Conservation (phyloP, 2,888 invertebrate genomes). For the Endomychus coccineus region DNA sequence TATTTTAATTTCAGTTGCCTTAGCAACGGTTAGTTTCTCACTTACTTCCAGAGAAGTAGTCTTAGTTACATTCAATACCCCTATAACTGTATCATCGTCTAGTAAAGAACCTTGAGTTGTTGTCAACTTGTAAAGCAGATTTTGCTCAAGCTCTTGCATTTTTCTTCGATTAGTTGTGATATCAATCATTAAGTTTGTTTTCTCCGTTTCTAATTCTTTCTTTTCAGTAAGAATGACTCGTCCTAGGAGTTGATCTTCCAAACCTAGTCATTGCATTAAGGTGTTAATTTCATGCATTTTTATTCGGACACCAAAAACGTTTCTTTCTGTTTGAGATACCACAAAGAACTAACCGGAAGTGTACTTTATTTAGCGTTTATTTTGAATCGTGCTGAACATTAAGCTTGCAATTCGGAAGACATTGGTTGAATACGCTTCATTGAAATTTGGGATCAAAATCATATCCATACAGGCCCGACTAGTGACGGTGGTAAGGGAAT, state of each 20-base stretch:
- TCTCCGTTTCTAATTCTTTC: constrained; percentile 75
- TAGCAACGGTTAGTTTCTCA: constrained; percentile 70
- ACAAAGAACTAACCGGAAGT: no score
- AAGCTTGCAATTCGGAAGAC: no score
- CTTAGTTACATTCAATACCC: constrained; percentile 73
- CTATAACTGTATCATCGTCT: constrained; percentile 78
- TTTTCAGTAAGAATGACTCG: constrained; percentile 78
- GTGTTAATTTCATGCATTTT: no score
- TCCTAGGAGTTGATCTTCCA: constrained; percentile 82
- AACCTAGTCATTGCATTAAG: no score
- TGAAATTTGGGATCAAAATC: no score
- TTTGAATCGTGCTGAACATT: no score
- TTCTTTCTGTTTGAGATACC: no score
- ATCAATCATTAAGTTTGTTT: constrained; percentile 70
- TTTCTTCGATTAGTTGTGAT: constrained; percentile 76
- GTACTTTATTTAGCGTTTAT: no score
- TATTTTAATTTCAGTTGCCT: constrained; percentile 75
- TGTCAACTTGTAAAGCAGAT: constrained; percentile 75
- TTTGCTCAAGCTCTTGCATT: constrained; percentile 79
- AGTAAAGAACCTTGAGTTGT: constrained; percentile 80
- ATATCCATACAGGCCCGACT: no score
- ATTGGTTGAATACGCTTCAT: no score
- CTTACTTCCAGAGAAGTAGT: constrained; percentile 74
- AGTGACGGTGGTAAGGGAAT: no score
- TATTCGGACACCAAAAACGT: no score